Conservation (phyloP, 2,113 vertebrate genomes). For the Passerina amoena region DNA sequence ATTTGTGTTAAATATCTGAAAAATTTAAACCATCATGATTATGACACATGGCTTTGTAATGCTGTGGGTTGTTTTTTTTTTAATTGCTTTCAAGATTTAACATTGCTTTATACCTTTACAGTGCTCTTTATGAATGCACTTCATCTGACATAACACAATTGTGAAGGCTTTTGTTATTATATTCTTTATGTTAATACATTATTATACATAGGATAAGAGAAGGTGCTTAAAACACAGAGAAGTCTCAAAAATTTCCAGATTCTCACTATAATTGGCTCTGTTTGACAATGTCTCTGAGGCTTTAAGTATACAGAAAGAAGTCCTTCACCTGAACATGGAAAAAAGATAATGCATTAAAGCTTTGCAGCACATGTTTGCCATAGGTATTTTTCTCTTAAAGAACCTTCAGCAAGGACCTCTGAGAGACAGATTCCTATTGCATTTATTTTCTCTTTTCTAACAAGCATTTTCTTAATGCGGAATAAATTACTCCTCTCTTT, state of each 20-base stretch:
- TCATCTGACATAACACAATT: not conserved
- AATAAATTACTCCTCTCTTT: not conserved
- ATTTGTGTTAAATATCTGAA: not conserved
- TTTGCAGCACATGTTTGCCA: not conserved
- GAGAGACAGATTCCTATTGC: not conserved
- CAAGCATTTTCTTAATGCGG: not conserved
- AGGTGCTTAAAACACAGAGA: not conserved
- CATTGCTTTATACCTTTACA: not conserved
- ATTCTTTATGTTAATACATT: not conserved
- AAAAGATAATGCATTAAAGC: not conserved
- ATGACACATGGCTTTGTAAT: not conserved
- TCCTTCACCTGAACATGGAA: not conserved
- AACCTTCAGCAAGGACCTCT: not conserved
- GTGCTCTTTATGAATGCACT: not conserved
- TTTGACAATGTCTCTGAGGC: not conserved
- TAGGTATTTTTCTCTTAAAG: not conserved
- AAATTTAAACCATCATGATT: not conserved
- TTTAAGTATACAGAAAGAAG: not conserved
- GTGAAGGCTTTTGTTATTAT: not conserved
- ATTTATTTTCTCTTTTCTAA: not conserved
- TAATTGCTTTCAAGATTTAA: not conserved
- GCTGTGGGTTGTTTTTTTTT: not conserved
- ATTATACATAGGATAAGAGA: not conserved
- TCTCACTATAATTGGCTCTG: not conserved
- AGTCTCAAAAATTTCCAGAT: not conserved